A percentile compares a stretch with the other conserved stretches of the same genome.
phyloP scores from a whole-genome alignment of 2,113 vertebrate genomes.

The Talpa occidentalis region DNA sequence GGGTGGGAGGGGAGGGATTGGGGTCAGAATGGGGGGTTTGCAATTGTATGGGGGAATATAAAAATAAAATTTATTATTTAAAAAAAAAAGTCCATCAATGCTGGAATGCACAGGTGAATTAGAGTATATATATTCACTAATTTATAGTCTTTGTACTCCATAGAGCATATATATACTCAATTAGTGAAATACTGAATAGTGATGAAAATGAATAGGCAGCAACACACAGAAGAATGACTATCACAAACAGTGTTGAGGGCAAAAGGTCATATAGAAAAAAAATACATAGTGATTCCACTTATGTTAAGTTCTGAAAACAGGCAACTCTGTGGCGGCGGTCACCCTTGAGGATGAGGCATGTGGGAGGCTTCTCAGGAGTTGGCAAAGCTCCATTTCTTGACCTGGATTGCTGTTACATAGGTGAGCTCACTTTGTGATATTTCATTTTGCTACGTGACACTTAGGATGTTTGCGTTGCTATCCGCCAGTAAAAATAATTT shows the following conservation, averaged over 20 bases:
- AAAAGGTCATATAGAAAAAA: not conserved
- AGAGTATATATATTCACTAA: not conserved
- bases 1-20: no score
- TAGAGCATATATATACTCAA: not conserved
- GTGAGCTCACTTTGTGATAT: not conserved
- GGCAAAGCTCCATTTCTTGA: not conserved
- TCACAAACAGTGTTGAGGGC: not conserved
- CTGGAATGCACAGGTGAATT: not conserved
- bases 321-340: no score
- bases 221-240: not conserved
- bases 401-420: not conserved
- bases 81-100: not conserved
- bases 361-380: not conserved
- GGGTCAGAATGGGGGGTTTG: no score
- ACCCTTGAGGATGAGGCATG: not conserved
- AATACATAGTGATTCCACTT: not conserved
- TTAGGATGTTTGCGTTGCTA: not conserved
- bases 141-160: no score
- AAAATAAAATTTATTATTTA: no score
- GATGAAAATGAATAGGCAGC: not conserved
- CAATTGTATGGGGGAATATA: no score
- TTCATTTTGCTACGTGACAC: not conserved
- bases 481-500: not conserved
- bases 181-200: not conserved
- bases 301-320: not conserved